A percentile compares a stretch with the other conserved stretches of the same genome.
Conservation (phyloP, 2,888 invertebrate species). For the Catocala nupta region DNA sequence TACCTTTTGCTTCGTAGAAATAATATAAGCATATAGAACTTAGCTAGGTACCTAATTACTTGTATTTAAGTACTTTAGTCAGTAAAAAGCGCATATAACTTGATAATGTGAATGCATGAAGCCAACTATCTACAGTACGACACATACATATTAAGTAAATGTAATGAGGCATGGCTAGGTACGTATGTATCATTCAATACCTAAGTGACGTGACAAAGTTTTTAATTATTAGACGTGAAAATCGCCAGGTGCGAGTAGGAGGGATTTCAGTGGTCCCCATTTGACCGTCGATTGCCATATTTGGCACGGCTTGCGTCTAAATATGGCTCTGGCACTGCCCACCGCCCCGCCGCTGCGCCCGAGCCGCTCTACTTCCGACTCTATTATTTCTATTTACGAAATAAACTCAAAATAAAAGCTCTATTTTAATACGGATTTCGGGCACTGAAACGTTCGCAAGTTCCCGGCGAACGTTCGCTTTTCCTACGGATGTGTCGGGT, state of each 20-base stretch:
- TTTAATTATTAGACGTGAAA: conserved; percentile 86
- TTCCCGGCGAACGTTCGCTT: conserved; percentile 76
- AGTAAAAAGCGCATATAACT: conserved; percentile 20
- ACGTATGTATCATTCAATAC: conserved; percentile 61
- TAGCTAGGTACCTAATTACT: background rate
- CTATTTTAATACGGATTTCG: conserved; percentile 86
- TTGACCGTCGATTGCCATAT: conserved; percentile 93
- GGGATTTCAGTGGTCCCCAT: conserved; percentile 94
- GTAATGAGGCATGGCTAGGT: conserved; percentile 38
- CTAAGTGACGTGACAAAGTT: conserved; percentile 81
- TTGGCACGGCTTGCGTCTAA: conserved; percentile 93
- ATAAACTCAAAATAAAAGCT: conserved; percentile 87
- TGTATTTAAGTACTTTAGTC: background rate
- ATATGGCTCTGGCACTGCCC: conserved; percentile 93
- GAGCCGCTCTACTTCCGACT: conserved; percentile 82
- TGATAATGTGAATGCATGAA: conserved; percentile 22
- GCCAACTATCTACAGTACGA: conserved; percentile 15
- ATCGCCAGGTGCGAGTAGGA: conserved; percentile 88
- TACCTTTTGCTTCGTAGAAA: too few species aligned
- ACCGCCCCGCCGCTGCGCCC: conserved; percentile 83
- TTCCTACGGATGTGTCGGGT: conserved; percentile 86
- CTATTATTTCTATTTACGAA: conserved; percentile 88
- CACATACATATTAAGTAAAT: conserved; percentile 38
- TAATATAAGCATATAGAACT: too few species aligned
- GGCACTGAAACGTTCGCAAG: conserved; percentile 82